A percentile compares a stretch with the other conserved stretches of the same genome.
Conservation (phyloP, 2,888 invertebrate species). For the Ischnura elegans region DNA sequence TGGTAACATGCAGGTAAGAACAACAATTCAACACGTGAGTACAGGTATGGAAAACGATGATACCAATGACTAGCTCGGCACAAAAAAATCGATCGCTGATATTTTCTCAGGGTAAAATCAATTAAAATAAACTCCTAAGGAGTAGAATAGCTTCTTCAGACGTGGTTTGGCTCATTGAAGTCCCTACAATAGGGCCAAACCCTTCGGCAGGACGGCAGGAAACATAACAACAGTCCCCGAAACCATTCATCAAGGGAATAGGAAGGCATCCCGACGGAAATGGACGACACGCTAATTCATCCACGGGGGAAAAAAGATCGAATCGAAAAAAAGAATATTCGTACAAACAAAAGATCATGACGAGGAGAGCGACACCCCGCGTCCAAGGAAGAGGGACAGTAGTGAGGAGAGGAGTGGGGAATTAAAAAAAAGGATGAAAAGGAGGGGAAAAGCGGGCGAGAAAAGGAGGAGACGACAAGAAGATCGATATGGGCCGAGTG, state of each 20-base stretch:
- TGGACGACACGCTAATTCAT: not conserved
- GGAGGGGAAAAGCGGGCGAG: not conserved
- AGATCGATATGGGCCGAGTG: conserved; percentile 28
- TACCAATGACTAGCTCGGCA: no score
- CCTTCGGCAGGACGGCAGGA: not conserved
- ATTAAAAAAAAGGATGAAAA: not conserved
- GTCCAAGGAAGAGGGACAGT: not conserved
- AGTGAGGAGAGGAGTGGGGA: not conserved
- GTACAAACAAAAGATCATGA: not conserved
- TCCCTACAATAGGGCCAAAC: not conserved
- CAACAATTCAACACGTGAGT: no score
- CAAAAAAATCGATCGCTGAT: not conserved
- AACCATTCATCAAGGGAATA: conserved; percentile 5
- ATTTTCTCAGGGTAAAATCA: not conserved
- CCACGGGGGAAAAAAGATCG: not conserved
- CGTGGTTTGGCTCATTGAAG: not conserved
- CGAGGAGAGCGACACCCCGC: not conserved
- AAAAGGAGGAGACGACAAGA: not conserved
- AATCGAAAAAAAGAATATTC: not conserved
- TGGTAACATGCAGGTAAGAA: no score
- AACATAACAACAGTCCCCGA: not conserved
- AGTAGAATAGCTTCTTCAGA: not conserved
- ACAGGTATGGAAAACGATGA: no score
- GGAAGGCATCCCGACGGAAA: conserved; percentile 1
- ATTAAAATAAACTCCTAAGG: no score